phyloP scores from a whole-genome alignment of 2,888 invertebrate genomes.

The Chironomus tentans region DNA sequence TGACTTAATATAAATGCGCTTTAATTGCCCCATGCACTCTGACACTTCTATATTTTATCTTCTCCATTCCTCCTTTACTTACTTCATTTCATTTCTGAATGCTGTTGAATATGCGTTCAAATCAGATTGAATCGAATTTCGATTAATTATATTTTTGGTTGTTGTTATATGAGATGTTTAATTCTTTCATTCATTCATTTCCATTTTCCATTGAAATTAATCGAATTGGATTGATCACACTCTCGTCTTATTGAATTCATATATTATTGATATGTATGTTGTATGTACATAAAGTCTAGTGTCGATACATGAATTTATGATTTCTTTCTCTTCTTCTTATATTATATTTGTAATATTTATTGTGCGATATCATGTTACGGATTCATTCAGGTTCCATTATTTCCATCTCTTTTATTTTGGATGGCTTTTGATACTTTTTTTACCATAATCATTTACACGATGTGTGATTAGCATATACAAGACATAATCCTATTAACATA shows the following conservation, averaged over 20 bases:
- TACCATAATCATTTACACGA: background rate
- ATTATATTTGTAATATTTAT: background rate
- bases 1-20: no score
- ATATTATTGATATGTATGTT: no score
- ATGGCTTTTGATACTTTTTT: no score
- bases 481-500: slow-evolving; percentile 18
- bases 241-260: no score
- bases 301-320: no score
- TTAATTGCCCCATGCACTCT: background rate
- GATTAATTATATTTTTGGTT: slow-evolving; percentile 10
- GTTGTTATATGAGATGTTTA: no score
- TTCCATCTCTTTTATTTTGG: background rate
- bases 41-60: background rate
- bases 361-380: background rate
- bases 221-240: no score
- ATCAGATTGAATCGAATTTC: slow-evolving; percentile 14
- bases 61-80: background rate
- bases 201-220: no score
- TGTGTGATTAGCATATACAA: slow-evolving; percentile 19
- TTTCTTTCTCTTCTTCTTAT: no score
- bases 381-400: slow-evolving; percentile 2
- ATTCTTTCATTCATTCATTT: no score
- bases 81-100: background rate
- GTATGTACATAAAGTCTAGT: no score
- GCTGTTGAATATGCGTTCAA: background rate